Percentiles rank a stretch among this genome's conserved stretches.
Evolutionary conservation across 2,888 invertebrate genomes (phyloP).

Genomic region (Linyphia triangularis): DNA sequence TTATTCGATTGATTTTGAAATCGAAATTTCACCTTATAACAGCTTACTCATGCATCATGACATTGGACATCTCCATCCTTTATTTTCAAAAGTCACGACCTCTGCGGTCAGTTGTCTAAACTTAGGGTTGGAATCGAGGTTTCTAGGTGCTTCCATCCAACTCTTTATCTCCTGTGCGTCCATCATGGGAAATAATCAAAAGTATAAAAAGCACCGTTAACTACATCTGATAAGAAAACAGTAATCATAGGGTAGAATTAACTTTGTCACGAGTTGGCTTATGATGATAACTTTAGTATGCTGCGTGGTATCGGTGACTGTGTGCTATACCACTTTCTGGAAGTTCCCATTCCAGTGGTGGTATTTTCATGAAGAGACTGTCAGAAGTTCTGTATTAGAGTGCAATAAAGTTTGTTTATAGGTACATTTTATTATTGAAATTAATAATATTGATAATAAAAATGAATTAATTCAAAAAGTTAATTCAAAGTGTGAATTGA

Average conservation of each 20-base stretch:
- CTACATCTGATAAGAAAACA: background rate
- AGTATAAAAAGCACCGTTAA: background rate
- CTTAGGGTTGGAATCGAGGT: conserved; percentile 37
- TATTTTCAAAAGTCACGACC: background rate
- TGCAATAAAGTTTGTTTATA: too few relatives aligned
- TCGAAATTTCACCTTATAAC: background rate
- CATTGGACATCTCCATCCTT: background rate
- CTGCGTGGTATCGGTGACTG: too few relatives aligned
- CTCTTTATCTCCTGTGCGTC: background rate
- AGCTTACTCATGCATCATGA: background rate
- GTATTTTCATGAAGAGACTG: too few relatives aligned
- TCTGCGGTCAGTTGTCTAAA: conserved; percentile 5
- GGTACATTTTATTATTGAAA: too few relatives aligned
- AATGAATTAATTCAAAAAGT: too few relatives aligned
- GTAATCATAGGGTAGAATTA: background rate
- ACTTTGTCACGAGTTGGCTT: background rate
- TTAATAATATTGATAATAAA: too few relatives aligned
- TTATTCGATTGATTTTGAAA: conserved; percentile 4
- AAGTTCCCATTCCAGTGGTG: too few relatives aligned
- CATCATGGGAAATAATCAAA: background rate
- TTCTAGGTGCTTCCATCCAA: conserved; percentile 36
- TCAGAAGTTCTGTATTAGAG: too few relatives aligned
- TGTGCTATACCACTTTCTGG: too few relatives aligned
- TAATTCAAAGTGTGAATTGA: too few relatives aligned
- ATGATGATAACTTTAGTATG: background rate